Evolutionary conservation across 2,113 vertebrate species (phyloP).

Genomic region (Eulemur rufifrons): DNA sequence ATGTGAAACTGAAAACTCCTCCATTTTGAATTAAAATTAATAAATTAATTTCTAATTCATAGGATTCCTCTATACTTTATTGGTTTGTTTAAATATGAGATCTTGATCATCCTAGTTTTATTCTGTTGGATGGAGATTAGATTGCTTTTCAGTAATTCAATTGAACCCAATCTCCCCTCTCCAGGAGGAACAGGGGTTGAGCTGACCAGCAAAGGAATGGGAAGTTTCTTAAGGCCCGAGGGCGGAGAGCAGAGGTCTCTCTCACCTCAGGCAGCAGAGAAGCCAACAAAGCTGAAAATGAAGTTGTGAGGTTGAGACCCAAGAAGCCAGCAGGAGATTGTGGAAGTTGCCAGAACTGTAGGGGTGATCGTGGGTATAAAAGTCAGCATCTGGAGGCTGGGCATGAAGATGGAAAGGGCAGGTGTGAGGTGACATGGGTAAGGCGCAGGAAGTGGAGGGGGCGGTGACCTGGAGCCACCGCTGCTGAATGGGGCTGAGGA

Average conservation of each 20-base stretch:
- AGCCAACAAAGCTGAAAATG: not conserved
- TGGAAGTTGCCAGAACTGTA: not conserved
- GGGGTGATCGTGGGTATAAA: not conserved
- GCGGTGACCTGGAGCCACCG: not conserved
- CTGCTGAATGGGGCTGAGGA: not conserved
- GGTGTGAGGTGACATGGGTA: not conserved
- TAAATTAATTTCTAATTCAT: not conserved
- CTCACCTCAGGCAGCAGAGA: not conserved
- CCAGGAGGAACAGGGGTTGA: not conserved
- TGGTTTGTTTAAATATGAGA: not conserved
- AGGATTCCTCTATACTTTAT: not conserved
- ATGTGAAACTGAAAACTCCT: not conserved
- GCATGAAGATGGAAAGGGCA: not conserved
- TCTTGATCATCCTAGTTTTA: not conserved
- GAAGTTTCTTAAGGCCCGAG: not conserved
- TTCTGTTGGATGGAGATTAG: not conserved
- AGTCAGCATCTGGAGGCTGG: not conserved
- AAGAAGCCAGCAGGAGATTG: not conserved
- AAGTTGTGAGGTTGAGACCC: not conserved
- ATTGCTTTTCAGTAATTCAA: not conserved
- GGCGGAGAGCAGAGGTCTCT: not conserved
- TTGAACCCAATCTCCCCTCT: not conserved
- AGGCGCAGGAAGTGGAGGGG: not conserved
- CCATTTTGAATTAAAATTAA: not conserved
- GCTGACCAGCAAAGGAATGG: not conserved